phyloP scores from a whole-genome alignment of 2,113 vertebrate species.

The Phyllopteryx taeniolatus region DNA sequence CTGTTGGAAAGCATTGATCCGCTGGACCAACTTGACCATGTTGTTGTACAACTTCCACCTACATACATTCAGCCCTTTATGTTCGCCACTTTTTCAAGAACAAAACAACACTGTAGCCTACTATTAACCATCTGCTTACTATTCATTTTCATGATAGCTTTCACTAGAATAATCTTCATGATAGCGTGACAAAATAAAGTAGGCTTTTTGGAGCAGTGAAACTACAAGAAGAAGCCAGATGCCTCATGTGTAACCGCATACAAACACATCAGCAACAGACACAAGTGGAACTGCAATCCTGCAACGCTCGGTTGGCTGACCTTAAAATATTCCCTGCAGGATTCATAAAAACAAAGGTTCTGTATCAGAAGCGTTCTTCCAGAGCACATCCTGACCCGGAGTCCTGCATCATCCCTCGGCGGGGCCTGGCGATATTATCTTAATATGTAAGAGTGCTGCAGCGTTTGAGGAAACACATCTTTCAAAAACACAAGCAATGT shows the following conservation, averaged over 20 bases:
- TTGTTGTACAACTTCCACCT: conserved; percentile 39
- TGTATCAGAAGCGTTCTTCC: conserved; percentile 47
- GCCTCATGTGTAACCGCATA: conserved; percentile 34
- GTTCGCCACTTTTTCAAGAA: conserved; percentile 16
- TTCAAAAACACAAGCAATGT: conserved; percentile 25
- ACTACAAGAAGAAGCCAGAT: conserved; percentile 36
- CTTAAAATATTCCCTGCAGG: conserved; percentile 55
- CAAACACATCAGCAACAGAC: conserved; percentile 39
- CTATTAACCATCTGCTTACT: conserved; percentile 18
- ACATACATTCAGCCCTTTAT: conserved; percentile 26
- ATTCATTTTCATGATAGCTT: conserved; percentile 25
- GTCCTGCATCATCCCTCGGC: conserved; percentile 33
- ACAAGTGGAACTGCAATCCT: conserved; percentile 54
- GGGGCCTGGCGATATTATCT: conserved; percentile 32
- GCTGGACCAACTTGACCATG: conserved; percentile 49
- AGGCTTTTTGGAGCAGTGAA: conserved; percentile 32
- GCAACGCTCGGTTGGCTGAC: conserved; percentile 49
- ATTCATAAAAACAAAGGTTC: conserved; percentile 58
- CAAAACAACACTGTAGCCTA: conserved; percentile 18
- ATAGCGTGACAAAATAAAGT: conserved; percentile 8
- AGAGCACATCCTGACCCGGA: conserved; percentile 42
- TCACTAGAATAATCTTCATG: conserved; percentile 15
- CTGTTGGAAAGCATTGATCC: conserved; percentile 69
- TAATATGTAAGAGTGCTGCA: conserved; percentile 22
- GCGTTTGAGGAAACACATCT: conserved; percentile 24